phyloP scores from a whole-genome alignment of 2,113 vertebrate genomes.

The Origma solitaria region DNA sequence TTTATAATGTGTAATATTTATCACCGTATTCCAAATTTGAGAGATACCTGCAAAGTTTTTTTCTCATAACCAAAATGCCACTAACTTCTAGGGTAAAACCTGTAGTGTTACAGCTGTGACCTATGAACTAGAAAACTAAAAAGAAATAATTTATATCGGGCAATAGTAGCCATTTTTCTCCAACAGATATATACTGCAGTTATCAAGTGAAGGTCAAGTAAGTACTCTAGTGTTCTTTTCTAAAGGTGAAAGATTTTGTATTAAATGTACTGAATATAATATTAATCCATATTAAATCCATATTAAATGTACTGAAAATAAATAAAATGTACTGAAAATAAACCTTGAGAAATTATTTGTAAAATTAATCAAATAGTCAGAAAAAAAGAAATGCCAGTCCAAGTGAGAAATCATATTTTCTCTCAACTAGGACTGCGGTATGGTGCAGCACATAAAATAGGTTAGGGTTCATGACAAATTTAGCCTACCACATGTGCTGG shows the following conservation, averaged over 20 bases:
- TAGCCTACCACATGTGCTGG: rapidly evolving
- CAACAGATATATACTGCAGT: background rate
- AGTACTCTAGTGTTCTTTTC: background rate
- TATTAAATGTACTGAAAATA: background rate
- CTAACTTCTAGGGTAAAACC: background rate
- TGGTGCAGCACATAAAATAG: background rate
- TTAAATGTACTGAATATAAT: background rate
- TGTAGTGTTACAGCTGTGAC: background rate
- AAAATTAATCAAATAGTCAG: background rate
- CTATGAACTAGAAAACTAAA: background rate
- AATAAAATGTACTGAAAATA: background rate
- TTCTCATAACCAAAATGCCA: background rate
- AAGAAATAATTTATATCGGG: background rate
- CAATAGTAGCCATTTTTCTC: background rate
- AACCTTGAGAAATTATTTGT: background rate
- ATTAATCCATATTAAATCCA: background rate
- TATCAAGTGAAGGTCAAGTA: background rate
- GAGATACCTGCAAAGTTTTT: background rate
- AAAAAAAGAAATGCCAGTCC: background rate
- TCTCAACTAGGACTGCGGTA: background rate
- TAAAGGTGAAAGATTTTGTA: background rate
- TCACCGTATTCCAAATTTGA: background rate
- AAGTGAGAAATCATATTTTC: background rate
- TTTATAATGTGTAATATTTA: background rate
- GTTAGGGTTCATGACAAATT: background rate